Evolutionary conservation across 1,140 invertebrate genomes (phyloP).

Genomic region (Formica selysi): DNA sequence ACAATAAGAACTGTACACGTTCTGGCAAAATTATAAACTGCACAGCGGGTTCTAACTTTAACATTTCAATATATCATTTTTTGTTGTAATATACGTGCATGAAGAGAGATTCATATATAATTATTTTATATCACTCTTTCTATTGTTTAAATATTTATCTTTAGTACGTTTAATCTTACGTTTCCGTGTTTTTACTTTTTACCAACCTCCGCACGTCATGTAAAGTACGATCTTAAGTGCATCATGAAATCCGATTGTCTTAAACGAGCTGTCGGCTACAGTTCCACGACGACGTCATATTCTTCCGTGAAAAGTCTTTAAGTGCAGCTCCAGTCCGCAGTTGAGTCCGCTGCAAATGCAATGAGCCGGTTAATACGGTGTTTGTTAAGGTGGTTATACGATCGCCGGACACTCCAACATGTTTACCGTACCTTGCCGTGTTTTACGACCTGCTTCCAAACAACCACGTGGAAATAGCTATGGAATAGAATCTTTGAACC

Average conservation of each 20-base stretch:
- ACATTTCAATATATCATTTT: slow-evolving; percentile 29
- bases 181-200: background rate
- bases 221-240: background rate
- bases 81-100: background rate
- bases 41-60: background rate
- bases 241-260: slow-evolving; percentile 25
- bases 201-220: background rate
- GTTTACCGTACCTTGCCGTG: slow-evolving; percentile 51
- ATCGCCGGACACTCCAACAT: slow-evolving; percentile 42
- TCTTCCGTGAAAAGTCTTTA: slow-evolving; percentile 25
- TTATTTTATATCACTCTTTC: background rate
- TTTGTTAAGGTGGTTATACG: slow-evolving; percentile 66
- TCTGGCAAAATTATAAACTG: slow-evolving; percentile 45
- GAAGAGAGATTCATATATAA: background rate
- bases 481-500: slow-evolving; percentile 35
- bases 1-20: slow-evolving; percentile 15
- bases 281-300: background rate
- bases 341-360: slow-evolving; percentile 43
- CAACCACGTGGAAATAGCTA: slow-evolving; percentile 47
- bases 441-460: slow-evolving; percentile 69
- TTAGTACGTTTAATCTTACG: background rate
- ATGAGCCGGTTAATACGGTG: slow-evolving; percentile 67
- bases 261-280: slow-evolving; percentile 25
- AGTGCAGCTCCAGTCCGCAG: slow-evolving; percentile 23
- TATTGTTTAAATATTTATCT: background rate